Conservation (phyloP, 2,797 vertebrate species). For the Mormyrops boulengeri region DNA sequence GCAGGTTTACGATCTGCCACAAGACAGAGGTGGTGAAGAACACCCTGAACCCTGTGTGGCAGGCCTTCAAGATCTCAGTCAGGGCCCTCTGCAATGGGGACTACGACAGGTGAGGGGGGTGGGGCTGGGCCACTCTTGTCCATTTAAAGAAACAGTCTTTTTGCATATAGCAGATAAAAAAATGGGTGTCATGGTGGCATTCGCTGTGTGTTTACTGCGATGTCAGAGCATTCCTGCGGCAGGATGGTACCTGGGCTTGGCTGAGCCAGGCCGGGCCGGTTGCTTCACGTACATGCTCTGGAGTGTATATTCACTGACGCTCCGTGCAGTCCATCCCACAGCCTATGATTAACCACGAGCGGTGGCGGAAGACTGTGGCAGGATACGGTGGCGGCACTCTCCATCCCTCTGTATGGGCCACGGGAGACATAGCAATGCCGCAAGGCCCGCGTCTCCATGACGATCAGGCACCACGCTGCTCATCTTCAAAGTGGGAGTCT, state of each 20-base stretch:
- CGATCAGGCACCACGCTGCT: slow-evolving; percentile 5
- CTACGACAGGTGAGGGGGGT: slow-evolving; percentile 72
- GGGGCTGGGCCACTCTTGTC: background rate
- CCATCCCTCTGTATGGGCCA: background rate
- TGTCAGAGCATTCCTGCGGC: background rate
- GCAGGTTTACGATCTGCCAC: slow-evolving; percentile 87
- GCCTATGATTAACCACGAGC: slow-evolving; percentile 21
- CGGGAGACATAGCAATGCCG: background rate
- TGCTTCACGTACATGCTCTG: background rate
- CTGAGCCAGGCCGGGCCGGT: background rate
- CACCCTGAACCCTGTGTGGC: slow-evolving; percentile 87
- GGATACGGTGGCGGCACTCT: slow-evolving; percentile 8
- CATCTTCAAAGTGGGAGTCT: background rate
- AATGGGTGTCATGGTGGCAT: background rate
- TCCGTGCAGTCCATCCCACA: background rate
- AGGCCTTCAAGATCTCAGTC: slow-evolving; percentile 85
- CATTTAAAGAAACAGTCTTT: background rate
- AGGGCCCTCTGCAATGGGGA: slow-evolving; percentile 87
- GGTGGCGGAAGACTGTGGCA: background rate
- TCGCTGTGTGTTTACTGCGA: background rate
- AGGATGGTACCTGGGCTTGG: background rate
- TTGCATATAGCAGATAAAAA: background rate
- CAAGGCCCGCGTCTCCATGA: slow-evolving; percentile 17
- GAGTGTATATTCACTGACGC: background rate
- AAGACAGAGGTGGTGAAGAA: slow-evolving; percentile 90